phyloP scores from a whole-genome alignment of 2,888 invertebrate genomes.

The Byasa hedistus region DNA sequence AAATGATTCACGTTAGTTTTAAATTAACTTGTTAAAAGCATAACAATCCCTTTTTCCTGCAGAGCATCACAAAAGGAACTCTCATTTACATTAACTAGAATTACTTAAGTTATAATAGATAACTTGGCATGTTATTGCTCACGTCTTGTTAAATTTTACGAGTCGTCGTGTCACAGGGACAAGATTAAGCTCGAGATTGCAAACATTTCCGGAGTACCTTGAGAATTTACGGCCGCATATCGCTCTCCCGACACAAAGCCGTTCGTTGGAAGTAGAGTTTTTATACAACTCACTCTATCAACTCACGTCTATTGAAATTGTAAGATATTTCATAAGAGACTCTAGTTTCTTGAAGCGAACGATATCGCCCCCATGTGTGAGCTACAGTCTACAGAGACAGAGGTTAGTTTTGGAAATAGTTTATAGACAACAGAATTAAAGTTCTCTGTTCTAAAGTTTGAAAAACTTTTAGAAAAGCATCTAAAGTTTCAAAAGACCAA shows the following conservation, averaged over 20 bases:
- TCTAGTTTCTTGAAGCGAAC: no score
- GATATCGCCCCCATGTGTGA: no score
- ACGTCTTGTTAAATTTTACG: constrained; percentile 23
- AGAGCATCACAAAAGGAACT: not conserved
- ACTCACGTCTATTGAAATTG: not conserved
- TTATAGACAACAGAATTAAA: no score
- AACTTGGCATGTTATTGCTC: constrained; percentile 4
- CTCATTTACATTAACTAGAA: not conserved
- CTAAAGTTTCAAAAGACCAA: no score
- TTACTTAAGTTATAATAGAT: constrained; percentile 2
- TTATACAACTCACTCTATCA: not conserved
- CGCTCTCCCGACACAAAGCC: constrained; percentile 13
- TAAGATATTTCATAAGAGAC: not conserved
- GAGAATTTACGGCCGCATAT: constrained; percentile 18
- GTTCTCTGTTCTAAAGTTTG: no score
- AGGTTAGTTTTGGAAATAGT: no score
- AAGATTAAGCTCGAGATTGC: constrained; percentile 17
- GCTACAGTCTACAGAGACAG: no score
- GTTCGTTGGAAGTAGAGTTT: constrained; percentile 5
- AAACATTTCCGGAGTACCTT: constrained; percentile 11
- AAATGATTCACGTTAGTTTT: no score
- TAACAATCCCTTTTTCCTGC: no score
- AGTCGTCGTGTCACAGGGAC: constrained; percentile 13
- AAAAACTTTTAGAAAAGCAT: no score
- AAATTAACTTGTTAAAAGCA: no score